Base-by-base conservation (phyloP, 2,888 invertebrate genomes). In the Pterostichus madidus region DNA sequence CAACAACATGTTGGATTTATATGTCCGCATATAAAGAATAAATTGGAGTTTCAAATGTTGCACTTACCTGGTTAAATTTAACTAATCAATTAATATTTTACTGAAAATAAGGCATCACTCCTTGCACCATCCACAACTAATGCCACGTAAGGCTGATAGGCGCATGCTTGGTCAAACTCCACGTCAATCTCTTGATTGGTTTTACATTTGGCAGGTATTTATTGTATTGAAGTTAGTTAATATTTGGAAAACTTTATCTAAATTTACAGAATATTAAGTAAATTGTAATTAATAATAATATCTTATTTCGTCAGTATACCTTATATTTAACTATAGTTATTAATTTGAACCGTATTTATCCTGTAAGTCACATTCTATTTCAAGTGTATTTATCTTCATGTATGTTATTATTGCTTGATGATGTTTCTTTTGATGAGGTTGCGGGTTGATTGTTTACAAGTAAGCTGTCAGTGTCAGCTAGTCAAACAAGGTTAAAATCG, bases 111-210 rank as follows among this genome's bases (percentile, higher is more conserved):
- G 85, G 83, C 85, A 86, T 86, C 80, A 85, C 85, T 84, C 80
- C 84, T 84, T 83, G 83, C 82, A 85, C 85, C 84, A 85, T 85
- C 84, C 86, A 85, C 86, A 85, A 86, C 85, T 85, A 86, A 88
- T 92, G 92, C 93, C 92, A 93, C 92, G 93, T 93, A 92, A 92
- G 92, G 92, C 88, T 87, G 88, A 87, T 90, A 86, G 89, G 90
- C 92, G 92, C 92, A 92, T 90, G 92, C 90, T 90, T 90, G 88
- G 86, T 88, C 88, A 87, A 89, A 88, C 87, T 90, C 90, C 90
- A 90, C 90, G 90, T 90, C 89, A 90, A 88, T 88, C 86, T 87
- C 73, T 79, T 64, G 79, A 79, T 79, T 79, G 49, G 61, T 79
- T 61, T 79, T 17, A n/a, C 17, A 73, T 73, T 46, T 64, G 64